phyloP scores from a whole-genome alignment of 2,888 invertebrate genomes.

The Colostygia pectinataria region DNA sequence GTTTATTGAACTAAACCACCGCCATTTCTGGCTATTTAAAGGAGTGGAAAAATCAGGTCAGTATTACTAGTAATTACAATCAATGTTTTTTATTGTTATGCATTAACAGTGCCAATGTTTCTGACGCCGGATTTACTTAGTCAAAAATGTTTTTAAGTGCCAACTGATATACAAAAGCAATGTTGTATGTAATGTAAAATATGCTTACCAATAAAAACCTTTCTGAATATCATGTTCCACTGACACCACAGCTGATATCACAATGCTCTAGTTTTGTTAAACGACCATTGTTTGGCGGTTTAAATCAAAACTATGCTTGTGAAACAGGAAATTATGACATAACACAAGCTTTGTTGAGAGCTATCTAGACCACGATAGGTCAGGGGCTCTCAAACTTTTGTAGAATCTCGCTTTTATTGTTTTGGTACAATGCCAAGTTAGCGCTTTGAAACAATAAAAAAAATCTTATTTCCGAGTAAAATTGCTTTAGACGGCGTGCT shows the following conservation, averaged over 20 bases:
- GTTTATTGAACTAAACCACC: too few relatives aligned
- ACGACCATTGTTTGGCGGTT: constrained; percentile 51
- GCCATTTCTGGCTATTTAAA: too few relatives aligned
- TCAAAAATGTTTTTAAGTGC: too few relatives aligned
- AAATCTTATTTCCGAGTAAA: too few relatives aligned
- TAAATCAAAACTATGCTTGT: constrained; percentile 51
- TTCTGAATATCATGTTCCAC: constrained; percentile 63
- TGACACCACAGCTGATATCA: constrained; percentile 36
- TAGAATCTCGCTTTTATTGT: neutral
- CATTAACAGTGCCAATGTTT: too few relatives aligned
- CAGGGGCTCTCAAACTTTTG: constrained; percentile 43
- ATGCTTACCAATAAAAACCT: constrained; percentile 54
- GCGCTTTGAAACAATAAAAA: too few relatives aligned
- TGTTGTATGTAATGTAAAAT: neutral
- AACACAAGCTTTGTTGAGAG: constrained; percentile 54
- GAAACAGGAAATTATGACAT: constrained; percentile 62
- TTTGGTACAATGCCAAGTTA: too few relatives aligned
- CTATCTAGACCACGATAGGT: constrained; percentile 44
- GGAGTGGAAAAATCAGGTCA: too few relatives aligned
- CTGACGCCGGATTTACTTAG: too few relatives aligned
- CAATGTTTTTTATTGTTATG: too few relatives aligned
- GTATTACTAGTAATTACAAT: too few relatives aligned
- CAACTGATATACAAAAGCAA: neutral
- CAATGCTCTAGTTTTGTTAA: constrained; percentile 47
- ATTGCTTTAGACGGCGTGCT: too few relatives aligned